Evolutionary conservation across 2,113 vertebrate genomes (phyloP).

Genomic region (Erpornis zantholeuca): DNA sequence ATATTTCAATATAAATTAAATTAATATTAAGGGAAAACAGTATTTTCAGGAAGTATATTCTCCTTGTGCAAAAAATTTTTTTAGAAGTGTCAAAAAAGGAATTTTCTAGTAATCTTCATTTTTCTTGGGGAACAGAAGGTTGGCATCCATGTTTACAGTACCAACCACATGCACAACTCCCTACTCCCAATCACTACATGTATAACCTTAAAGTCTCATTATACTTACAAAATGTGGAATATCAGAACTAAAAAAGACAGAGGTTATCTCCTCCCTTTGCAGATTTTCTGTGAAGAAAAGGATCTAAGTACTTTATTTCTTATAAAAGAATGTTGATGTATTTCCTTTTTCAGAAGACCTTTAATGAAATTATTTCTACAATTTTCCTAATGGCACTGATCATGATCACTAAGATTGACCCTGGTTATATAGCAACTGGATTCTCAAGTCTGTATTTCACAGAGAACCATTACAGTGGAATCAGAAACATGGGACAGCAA

Average conservation of each 20-base stretch:
- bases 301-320: not conserved
- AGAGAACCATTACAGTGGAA: constrained; percentile 30
- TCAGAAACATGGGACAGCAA: constrained; percentile 9
- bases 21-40: not conserved
- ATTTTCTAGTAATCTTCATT: not conserved
- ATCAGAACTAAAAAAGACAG: not conserved
- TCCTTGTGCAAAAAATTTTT: not conserved
- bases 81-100: not conserved
- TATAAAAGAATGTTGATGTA: not conserved
- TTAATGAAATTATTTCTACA: constrained; percentile 9
- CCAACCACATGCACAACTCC: not conserved
- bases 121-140: not conserved
- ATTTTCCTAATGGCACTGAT: constrained; percentile 76
- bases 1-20: constrained; percentile 3
- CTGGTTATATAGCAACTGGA: not conserved
- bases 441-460: constrained; percentile 20
- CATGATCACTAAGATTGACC: constrained; percentile 56
- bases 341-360: not conserved
- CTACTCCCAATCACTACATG: not conserved
- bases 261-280: not conserved
- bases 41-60: constrained; percentile 25
- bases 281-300: not conserved
- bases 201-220: not conserved
- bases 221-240: not conserved
- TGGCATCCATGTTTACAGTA: not conserved